Evolutionary conservation across 2,888 invertebrate species (phyloP), one percentile per base, ranked within the genome.

Genomic region (Chirona hameri): DNA sequence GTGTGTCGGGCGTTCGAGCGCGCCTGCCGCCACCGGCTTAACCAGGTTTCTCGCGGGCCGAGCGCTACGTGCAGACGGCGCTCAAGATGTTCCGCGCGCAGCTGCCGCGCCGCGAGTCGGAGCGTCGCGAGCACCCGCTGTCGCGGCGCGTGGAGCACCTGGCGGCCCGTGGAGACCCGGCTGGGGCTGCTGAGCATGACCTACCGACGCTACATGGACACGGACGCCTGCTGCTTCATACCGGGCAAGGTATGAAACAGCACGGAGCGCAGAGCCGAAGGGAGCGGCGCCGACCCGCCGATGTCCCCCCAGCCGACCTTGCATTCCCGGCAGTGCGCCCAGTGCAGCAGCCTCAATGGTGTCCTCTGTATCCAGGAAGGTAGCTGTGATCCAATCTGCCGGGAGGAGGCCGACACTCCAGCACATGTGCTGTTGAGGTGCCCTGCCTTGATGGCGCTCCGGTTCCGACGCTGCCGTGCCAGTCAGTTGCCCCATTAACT

Each of bases 161-260:
- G 55, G 94, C 94, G 0, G 95, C 95, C n/a, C 0, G 93, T 97
- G 83, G 97, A 97, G 88, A 97, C 97, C 0, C 91, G 97, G 46
- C 92, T 97, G 82, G 96, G 96, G 0, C 94, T 97, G 93, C 90
- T 97, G 24, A 93, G 94, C 69, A 97, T 97, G 96, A 97, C 97
- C 0, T 97, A 95, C 87, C 91, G 93, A 83, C 96, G 96, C 88
- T 95, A 94, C 87, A 94, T 97, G 55, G 95, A 96, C 85, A 90
- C 91, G 65, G 92, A 93, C 83, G 89, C 94, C 31, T 95, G 96
- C 87, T 97, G 97, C 87, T 97, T 97, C 87, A 96, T 97, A 86
- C 97, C 97, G 0, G 97, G 97, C 72, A 85, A 85, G 82, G 85
- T 85, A 1, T 39, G 84, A 82, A 3, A 12, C 24, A 21, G 65